Percentiles rank a stretch among this genome's conserved stretches.
phyloP scores from a whole-genome alignment of 2,888 invertebrate genomes.

The Ashinkailepas kermadecensis region DNA sequence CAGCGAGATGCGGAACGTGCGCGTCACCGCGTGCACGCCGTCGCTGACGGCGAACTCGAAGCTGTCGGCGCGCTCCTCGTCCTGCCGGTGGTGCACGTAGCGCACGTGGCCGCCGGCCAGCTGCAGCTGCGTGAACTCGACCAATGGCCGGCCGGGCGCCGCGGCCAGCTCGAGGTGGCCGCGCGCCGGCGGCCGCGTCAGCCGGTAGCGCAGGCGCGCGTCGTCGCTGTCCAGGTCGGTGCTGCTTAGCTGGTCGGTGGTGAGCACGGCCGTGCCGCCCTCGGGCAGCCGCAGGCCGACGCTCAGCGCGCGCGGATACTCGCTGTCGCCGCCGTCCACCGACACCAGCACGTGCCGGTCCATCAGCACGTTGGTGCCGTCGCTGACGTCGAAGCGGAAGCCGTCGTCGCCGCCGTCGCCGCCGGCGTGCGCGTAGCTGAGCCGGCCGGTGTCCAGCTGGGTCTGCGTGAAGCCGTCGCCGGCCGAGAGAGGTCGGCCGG shows the following conservation, averaged over 20 bases:
- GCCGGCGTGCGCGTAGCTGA: conserved; percentile 41
- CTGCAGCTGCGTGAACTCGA: conserved; percentile 41
- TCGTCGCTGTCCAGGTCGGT: conserved; percentile 41
- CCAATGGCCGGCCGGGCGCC: conserved; percentile 38
- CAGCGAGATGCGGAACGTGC: conserved; percentile 41
- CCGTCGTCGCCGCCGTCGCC: conserved; percentile 39
- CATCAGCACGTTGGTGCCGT: conserved; percentile 41
- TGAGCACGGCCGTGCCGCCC: conserved; percentile 40
- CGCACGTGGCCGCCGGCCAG: conserved; percentile 41
- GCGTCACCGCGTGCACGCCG: conserved; percentile 39
- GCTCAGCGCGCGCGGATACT: conserved; percentile 41
- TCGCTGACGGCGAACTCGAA: conserved; percentile 44
- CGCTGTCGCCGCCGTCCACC: conserved; percentile 40
- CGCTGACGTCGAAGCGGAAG: conserved; percentile 43
- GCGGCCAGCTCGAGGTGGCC: conserved; percentile 41
- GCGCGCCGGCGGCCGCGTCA: conserved; percentile 40
- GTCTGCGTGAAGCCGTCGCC: conserved; percentile 42
- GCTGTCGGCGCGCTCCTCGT: conserved; percentile 42
- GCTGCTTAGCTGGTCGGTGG: conserved; percentile 40
- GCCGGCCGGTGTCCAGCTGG: conserved; percentile 39
- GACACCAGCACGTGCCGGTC: conserved; percentile 42
- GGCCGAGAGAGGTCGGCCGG: conserved; percentile 35
- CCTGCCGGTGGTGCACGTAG: conserved; percentile 41
- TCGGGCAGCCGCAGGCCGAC: conserved; percentile 41
- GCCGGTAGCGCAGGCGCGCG: conserved; percentile 38